These are phyloP conservation scores for Eupeodes luniger DNA, from an alignment of 2,888 invertebrate genomes.

Conservation along the genomic window DNA sequence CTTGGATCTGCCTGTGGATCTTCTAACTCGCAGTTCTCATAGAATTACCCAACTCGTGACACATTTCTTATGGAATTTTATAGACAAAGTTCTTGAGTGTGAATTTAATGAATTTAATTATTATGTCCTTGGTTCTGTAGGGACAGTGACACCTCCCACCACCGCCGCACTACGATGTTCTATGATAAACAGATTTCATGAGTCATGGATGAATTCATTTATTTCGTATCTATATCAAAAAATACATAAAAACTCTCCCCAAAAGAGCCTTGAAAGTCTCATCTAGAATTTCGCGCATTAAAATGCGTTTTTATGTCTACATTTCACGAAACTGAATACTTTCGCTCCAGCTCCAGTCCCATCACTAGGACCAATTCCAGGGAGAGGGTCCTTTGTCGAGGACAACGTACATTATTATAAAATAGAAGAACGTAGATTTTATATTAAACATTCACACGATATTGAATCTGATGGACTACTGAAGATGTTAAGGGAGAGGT, in stretches of 20 bases:
- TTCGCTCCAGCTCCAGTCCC: too few species aligned
- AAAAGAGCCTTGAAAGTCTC: neutral
- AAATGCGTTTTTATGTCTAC: constrained; percentile 28
- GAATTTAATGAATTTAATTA: too few species aligned
- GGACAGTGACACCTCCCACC: too few species aligned
- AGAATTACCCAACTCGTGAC: too few species aligned
- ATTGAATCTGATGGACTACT: neutral
- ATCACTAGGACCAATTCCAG: too few species aligned
- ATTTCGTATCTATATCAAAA: neutral
- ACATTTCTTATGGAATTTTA: too few species aligned
- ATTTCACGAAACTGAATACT: neutral
- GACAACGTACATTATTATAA: neutral
- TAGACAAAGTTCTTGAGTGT: too few species aligned
- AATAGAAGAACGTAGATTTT: neutral
- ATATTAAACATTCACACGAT: constrained; percentile 14
- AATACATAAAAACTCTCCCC: neutral
- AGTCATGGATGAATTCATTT: neutral
- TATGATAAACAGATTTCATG: too few species aligned
- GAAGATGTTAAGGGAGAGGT: too few species aligned
- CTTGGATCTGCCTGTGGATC: constrained; percentile 12
- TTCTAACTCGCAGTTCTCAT: too few species aligned
- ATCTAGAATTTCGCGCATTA: neutral
- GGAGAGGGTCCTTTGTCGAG: neutral
- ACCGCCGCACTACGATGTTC: too few species aligned
- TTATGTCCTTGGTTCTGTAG: too few species aligned